These are phyloP conservation scores for Drosophila eohydei DNA, from an alignment of 2,888 invertebrate genomes.

Conservation along the genomic window DNA sequence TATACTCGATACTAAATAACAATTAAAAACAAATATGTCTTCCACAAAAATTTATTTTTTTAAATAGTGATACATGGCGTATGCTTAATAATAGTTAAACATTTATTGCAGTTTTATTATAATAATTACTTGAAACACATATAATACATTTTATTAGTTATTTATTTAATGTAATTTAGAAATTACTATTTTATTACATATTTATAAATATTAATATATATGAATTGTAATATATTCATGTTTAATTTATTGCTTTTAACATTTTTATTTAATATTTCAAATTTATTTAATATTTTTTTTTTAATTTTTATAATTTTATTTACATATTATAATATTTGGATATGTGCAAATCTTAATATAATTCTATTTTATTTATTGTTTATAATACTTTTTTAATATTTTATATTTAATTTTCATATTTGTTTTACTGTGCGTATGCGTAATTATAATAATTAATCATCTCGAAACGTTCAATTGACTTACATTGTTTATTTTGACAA, in stretches of 20 bases:
- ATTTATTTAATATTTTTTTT: neutral
- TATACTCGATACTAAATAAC: slow-evolving; percentile 2
- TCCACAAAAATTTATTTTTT: neutral
- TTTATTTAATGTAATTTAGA: too few species aligned
- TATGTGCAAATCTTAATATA: too few species aligned
- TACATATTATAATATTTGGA: neutral
- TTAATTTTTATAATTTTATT: neutral
- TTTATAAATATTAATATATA: too few species aligned
- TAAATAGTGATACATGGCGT: neutral
- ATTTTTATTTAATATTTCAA: neutral
- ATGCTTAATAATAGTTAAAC: neutral
- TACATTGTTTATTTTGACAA: neutral
- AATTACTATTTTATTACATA: too few species aligned
- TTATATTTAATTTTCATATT: too few species aligned
- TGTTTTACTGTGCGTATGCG: neutral
- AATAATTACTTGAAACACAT: neutral
- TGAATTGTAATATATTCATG: too few species aligned
- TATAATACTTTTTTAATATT: neutral
- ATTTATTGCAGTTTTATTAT: neutral
- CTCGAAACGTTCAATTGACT: neutral
- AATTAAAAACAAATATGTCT: slow-evolving; percentile 2
- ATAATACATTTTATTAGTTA: neutral
- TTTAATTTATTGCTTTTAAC: neutral
- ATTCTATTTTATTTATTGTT: too few species aligned
- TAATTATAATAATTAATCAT: slow-evolving; percentile 1